Evolutionary conservation across 2,113 vertebrate species (phyloP), one percentile per base, ranked within the genome.

Genomic region (Osmerus eperlanus): DNA sequence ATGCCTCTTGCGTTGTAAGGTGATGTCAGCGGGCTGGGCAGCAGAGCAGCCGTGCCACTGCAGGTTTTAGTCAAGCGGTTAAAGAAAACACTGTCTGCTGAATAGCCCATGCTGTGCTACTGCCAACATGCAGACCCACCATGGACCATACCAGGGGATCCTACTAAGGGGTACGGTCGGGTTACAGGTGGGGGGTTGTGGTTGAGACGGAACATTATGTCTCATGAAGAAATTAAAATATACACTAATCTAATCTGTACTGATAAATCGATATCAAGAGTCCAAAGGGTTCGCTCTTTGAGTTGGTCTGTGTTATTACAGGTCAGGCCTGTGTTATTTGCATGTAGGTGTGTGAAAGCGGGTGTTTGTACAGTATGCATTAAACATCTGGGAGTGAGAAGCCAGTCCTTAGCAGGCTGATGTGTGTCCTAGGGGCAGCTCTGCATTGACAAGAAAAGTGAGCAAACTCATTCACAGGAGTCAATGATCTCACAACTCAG

Each of bases 401-500:
- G 56, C 13, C 58, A 9, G 18, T 47, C 41, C 28, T 23, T 19
- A 61, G 11, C 54, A 4, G 65, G 4, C n/a, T 36, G 28, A 65
- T 21, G 67, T 59, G 64, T 63, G 64, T 60, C 15, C 15, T 59
- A 41, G 28, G 8, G 18, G 21, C 21, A n/a, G 16, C 65, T 51
- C 25, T 53, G 28, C 61, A 65, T 41, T 29, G 54, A n/a, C 61
- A 66, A 65, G 29, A 21, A 78, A 47, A 59, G 18, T 28, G 52
- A 32, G 52, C 21, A 3, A 65, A 23, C 47, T 63, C 56, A 60
- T 76, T 78, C 73, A 72, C 73, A 73, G 2, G 61, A 54, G 53
- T 16, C 0, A 25, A 54, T 64, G 58, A 58, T 63, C 76, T 76
- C 71, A 68, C 59, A 47, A 32, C 60, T 60, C 52, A 61, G 52